A percentile compares a stretch with the other conserved stretches of the same genome.
These are phyloP conservation scores for Gnathonemus longibarbis DNA, from an alignment of 2,113 vertebrate species.

Conservation along the genomic window DNA sequence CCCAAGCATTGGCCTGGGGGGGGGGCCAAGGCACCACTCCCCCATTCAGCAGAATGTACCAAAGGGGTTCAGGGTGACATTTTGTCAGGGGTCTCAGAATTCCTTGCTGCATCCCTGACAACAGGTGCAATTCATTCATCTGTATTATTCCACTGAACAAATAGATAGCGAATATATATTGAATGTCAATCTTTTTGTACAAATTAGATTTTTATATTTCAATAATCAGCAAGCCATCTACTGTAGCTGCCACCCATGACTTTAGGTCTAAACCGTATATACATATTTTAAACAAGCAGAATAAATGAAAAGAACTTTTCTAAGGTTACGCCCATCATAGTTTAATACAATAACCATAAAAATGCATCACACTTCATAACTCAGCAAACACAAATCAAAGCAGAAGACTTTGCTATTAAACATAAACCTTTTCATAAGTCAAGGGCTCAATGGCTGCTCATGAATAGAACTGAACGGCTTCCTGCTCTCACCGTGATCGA, in stretches of 20 bases:
- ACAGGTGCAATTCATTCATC: background rate
- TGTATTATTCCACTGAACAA: background rate
- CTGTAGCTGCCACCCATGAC: background rate
- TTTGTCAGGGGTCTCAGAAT: background rate
- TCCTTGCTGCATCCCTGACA: background rate
- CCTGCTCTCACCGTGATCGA: conserved; percentile 73
- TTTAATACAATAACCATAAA: background rate
- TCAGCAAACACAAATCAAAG: background rate
- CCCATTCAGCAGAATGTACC: background rate
- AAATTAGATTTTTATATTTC: background rate
- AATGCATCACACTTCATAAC: background rate
- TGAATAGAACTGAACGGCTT: background rate
- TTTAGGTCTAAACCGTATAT: background rate
- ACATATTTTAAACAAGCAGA: background rate
- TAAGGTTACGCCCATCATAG: background rate
- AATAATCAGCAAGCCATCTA: background rate
- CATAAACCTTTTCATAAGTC: background rate
- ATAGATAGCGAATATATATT: background rate
- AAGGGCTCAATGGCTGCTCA: background rate
- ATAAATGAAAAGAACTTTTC: background rate
- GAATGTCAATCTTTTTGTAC: background rate
- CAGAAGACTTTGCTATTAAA: background rate
- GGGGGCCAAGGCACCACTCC: no score
- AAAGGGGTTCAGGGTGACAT: background rate
- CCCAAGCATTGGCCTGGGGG: no score